Percentiles rank a stretch among this genome's conserved stretches.
phyloP scores from a whole-genome alignment of 1,140 invertebrate species.

The Sycophila sp. region DNA sequence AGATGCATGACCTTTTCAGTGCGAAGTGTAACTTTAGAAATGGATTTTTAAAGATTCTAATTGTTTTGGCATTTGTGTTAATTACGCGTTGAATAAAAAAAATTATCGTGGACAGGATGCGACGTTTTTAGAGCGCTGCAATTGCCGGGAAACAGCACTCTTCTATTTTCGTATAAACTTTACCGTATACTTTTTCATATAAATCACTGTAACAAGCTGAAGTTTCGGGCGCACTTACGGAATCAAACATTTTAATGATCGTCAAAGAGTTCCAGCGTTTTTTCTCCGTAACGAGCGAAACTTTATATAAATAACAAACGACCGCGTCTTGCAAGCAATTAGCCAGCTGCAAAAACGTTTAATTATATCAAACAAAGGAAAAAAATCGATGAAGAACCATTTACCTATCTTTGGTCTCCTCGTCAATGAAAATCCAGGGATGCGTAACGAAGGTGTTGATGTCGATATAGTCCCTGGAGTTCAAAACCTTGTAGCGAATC shows the following conservation, averaged over 20 bases:
- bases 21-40: too few species aligned
- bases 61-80: too few species aligned
- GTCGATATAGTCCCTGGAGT: conserved; percentile 67
- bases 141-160: too few species aligned
- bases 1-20: too few species aligned
- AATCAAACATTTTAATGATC: too few species aligned
- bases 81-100: too few species aligned
- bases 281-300: not conserved
- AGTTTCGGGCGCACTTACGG: too few species aligned
- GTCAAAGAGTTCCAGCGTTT: not conserved
- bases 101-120: too few species aligned
- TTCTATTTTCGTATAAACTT: too few species aligned
- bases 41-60: too few species aligned
- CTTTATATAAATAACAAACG: not conserved
- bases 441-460: conserved; percentile 78
- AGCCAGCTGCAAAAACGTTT: not conserved
- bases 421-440: conserved; percentile 78
- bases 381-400: not conserved
- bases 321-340: not conserved
- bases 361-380: not conserved
- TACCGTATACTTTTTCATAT: too few species aligned
- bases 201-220: not conserved
- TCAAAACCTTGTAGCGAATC: conserved; percentile 68
- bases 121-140: too few species aligned
- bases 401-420: conserved; percentile 70